phyloP scores from a whole-genome alignment of 2,113 vertebrate species.

The Menura novaehollandiae region DNA sequence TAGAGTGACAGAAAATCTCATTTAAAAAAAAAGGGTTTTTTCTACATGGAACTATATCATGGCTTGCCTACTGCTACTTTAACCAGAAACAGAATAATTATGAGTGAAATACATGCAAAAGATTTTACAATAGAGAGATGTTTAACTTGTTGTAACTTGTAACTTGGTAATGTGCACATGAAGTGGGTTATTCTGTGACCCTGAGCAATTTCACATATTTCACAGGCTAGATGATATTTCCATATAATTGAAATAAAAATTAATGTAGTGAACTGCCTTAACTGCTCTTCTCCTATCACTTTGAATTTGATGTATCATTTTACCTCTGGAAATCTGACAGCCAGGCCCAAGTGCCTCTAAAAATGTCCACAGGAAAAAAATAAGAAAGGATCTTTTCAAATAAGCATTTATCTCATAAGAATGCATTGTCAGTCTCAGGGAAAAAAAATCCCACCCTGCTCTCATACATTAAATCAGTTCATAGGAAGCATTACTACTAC shows the following conservation, averaged over 20 bases:
- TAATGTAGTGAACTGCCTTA: background rate
- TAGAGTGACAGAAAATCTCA: background rate
- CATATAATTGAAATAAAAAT: constrained; percentile 23
- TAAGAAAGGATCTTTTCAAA: background rate
- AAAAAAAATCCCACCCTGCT: background rate
- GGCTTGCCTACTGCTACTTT: background rate
- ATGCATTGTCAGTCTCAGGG: background rate
- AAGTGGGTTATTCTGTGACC: background rate
- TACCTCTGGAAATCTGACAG: background rate
- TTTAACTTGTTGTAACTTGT: background rate
- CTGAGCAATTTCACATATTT: background rate
- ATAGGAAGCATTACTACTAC: background rate
- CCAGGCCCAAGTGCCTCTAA: background rate
- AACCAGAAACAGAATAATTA: background rate
- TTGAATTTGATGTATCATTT: background rate
- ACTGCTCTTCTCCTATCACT: background rate
- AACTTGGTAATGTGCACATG: background rate
- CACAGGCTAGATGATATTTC: background rate
- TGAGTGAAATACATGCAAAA: background rate
- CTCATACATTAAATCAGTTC: background rate
- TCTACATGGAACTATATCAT: background rate
- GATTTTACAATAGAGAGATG: background rate
- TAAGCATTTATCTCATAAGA: background rate
- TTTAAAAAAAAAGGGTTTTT: background rate
- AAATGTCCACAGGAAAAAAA: background rate